A percentile compares a stretch with the other conserved stretches of the same genome.
These are phyloP conservation scores for Simalia tracyae DNA, from an alignment of 2,797 vertebrate genomes.

Conservation along the genomic window DNA sequence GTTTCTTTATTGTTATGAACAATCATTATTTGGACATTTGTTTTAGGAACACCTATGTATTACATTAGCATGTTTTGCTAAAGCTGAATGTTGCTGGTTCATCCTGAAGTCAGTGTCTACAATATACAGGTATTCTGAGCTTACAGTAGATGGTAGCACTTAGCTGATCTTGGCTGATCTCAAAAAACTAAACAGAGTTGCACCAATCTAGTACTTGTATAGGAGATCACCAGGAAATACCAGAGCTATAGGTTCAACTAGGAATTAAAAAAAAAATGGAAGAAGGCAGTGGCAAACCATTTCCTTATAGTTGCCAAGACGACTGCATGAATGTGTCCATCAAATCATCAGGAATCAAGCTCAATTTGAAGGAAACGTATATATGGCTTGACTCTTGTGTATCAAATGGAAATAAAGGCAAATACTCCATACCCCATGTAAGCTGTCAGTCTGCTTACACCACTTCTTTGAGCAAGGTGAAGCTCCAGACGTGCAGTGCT, in stretches of 20 bases:
- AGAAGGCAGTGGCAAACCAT: background rate
- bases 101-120: conserved; percentile 11
- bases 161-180: background rate
- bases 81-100: conserved; percentile 13
- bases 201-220: background rate
- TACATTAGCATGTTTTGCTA: conserved; percentile 21
- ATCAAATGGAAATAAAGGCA: background rate
- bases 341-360: background rate
- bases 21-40: background rate
- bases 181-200: background rate
- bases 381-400: background rate
- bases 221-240: background rate
- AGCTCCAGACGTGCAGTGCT: background rate
- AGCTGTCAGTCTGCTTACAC: background rate
- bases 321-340: background rate
- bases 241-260: background rate
- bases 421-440: background rate
- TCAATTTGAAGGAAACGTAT: background rate
- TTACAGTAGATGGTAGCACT: background rate
- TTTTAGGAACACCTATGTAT: background rate
- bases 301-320: background rate
- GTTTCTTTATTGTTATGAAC: conserved; percentile 4
- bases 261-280: background rate
- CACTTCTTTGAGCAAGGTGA: background rate
- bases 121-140: background rate